Percentiles rank a stretch among this genome's conserved stretches.
Evolutionary conservation across 1,140 invertebrate species (phyloP).

Genomic region (Cyrtorhinus lividipennis): DNA sequence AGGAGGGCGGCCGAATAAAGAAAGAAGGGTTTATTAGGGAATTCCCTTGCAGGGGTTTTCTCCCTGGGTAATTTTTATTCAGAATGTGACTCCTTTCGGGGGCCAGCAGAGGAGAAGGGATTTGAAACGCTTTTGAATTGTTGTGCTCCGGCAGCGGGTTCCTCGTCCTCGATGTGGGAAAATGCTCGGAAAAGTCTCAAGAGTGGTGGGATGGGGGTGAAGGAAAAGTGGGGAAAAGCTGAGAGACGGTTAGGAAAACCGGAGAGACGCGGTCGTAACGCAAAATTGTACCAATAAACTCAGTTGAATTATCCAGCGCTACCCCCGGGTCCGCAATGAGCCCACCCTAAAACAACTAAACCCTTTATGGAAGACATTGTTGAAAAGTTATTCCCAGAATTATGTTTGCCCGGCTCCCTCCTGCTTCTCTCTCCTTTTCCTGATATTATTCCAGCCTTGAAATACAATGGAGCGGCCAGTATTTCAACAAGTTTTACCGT

Average conservation of each 20-base stretch:
- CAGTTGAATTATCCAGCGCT: constrained; percentile 14
- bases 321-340: constrained; percentile 11
- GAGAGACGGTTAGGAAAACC: background rate
- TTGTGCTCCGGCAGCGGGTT: constrained; percentile 3
- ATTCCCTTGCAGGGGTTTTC: constrained; percentile 13
- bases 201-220: background rate
- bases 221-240: background rate
- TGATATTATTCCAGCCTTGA: constrained; percentile 7
- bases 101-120: background rate
- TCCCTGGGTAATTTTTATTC: constrained; percentile 16
- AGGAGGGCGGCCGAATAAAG: constrained; percentile 11
- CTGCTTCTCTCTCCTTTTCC: background rate
- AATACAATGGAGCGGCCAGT: constrained; percentile 2
- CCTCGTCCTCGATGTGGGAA: background rate
- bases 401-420: constrained; percentile 7
- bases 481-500: constrained; percentile 6
- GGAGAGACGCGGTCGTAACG: constrained; percentile 6
- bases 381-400: constrained; percentile 16
- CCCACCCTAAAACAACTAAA: constrained; percentile 16
- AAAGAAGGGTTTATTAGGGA: constrained; percentile 14
- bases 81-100: constrained; percentile 12
- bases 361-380: constrained; percentile 17
- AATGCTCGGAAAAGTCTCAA: background rate
- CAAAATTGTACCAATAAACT: constrained; percentile 17
- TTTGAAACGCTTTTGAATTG: constrained; percentile 16